These are phyloP conservation scores for Vireo altiloquus DNA, from an alignment of 2,113 vertebrate species.

Conservation along the genomic window DNA sequence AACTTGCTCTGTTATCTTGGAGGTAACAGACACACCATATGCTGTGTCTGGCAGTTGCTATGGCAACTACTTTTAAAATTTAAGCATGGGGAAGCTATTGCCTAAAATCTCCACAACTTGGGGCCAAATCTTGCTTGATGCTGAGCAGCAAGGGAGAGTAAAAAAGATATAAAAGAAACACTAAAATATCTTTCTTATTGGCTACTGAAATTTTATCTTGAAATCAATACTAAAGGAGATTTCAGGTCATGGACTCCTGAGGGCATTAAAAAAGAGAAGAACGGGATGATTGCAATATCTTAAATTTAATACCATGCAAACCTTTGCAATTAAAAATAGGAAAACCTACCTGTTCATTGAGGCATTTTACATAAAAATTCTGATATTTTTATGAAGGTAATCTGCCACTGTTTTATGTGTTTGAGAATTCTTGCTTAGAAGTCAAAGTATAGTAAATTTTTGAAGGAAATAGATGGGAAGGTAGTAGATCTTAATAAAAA, in stretches of 20 bases:
- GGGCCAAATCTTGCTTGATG: slow-evolving; percentile 56
- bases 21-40: slow-evolving; percentile 85
- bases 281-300: background rate
- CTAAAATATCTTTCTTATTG: slow-evolving; percentile 44
- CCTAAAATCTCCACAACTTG: slow-evolving; percentile 77
- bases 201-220: slow-evolving; percentile 37
- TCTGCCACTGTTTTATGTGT: background rate
- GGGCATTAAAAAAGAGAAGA: background rate
- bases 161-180: slow-evolving; percentile 53
- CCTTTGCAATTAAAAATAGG: background rate
- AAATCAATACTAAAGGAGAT: background rate
- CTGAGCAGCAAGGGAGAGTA: slow-evolving; percentile 1
- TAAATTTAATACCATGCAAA: background rate
- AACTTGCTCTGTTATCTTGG: slow-evolving; percentile 80
- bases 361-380: background rate
- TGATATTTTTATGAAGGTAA: background rate
- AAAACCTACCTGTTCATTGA: background rate
- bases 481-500: background rate
- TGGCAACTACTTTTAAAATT: slow-evolving; percentile 80
- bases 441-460: background rate
- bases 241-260: background rate
- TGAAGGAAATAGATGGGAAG: background rate
- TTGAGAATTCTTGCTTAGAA: background rate
- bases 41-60: slow-evolving; percentile 82
- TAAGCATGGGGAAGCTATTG: slow-evolving; percentile 77